Evolutionary conservation across 2,797 vertebrate genomes (phyloP).

Genomic region (Mus spretus): DNA sequence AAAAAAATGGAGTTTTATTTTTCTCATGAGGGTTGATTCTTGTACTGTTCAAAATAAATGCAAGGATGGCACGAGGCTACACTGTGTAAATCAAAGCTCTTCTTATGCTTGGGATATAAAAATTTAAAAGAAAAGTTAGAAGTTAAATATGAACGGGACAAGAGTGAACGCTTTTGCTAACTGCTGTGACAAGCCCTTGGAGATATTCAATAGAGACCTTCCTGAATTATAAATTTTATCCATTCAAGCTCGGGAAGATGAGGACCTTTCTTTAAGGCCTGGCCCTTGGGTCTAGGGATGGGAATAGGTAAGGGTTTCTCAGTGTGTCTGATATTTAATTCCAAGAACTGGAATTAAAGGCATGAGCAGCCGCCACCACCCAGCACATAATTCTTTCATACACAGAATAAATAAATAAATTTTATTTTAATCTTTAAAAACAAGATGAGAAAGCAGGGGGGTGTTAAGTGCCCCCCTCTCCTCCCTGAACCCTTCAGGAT

Average conservation of each 20-base stretch:
- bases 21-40: background rate
- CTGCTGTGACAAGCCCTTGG: background rate
- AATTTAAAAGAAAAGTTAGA: background rate
- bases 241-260: background rate
- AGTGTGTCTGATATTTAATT: background rate
- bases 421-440: background rate
- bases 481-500: background rate
- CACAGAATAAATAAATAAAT: background rate
- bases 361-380: background rate
- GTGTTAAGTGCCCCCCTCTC: background rate
- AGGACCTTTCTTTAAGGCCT: background rate
- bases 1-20: background rate
- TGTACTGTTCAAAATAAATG: background rate
- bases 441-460: background rate
- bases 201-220: background rate
- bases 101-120: background rate
- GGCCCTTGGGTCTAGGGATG: background rate
- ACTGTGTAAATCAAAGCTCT: background rate
- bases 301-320: too few relatives aligned
- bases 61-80: background rate
- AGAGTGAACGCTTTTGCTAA: background rate
- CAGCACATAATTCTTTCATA: background rate
- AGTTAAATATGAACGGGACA: background rate
- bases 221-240: background rate
- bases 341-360: background rate